Conservation (phyloP, 2,113 vertebrate species). For the Grammomys dolichurus region DNA sequence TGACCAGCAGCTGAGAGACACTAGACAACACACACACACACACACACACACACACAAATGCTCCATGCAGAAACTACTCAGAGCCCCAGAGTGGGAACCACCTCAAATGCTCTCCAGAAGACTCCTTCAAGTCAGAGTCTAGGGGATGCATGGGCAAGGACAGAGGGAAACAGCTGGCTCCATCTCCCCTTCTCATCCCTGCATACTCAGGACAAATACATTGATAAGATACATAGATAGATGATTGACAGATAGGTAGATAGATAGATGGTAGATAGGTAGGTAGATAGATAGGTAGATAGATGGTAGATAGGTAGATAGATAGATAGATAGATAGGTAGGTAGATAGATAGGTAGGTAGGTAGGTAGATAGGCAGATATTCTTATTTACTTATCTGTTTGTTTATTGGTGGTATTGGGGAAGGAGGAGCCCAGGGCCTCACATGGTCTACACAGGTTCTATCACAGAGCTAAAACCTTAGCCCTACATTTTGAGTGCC, state of each 20-base stretch:
- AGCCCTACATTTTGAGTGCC: not conserved
- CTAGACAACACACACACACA: not conserved
- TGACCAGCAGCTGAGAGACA: not conserved
- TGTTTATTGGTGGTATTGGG: not conserved
- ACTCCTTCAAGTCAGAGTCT: not conserved
- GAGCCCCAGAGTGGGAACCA: not conserved
- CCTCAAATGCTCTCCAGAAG: not conserved
- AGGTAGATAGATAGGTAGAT: too few species aligned
- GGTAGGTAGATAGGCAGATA: too few species aligned
- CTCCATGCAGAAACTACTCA: not conserved
- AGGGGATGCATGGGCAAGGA: not conserved
- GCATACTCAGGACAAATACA: not conserved
- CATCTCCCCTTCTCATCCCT: not conserved
- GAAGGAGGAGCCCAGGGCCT: not conserved
- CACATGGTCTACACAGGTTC: not conserved
- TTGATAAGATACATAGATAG: too few species aligned
- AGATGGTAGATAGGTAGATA: too few species aligned
- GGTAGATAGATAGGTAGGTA: too few species aligned
- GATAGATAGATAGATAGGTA: too few species aligned
- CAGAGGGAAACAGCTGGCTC: not conserved
- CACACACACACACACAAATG: not conserved
- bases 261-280: too few species aligned
- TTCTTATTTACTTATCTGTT: too few species aligned
- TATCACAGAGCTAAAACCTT: not conserved
- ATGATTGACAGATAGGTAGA: too few species aligned